Percentiles rank a stretch among this genome's conserved stretches.
Evolutionary conservation across 2,797 vertebrate genomes (phyloP).

Genomic region (Mus caroli): DNA sequence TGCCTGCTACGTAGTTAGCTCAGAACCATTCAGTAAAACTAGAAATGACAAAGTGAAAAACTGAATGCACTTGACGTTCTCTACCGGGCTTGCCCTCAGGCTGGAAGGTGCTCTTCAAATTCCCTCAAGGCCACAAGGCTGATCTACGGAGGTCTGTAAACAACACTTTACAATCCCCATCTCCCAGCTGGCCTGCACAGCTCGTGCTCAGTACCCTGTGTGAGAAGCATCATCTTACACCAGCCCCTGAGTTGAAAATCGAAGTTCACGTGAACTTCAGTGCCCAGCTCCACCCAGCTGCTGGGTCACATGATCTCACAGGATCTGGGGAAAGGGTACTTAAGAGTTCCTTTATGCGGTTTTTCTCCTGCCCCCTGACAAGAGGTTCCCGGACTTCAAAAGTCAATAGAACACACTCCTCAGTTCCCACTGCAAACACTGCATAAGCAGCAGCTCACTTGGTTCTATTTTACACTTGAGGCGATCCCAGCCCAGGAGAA

Average conservation of each 20-base stretch:
- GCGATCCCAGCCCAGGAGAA: background rate
- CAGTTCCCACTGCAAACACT: constrained; percentile 67
- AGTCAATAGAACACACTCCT: constrained; percentile 47
- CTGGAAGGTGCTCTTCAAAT: background rate
- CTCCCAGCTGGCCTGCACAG: background rate
- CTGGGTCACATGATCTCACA: background rate
- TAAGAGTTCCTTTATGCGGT: constrained; percentile 6
- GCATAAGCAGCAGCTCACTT: constrained; percentile 53
- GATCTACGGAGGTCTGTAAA: background rate
- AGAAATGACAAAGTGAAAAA: background rate
- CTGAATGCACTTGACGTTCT: background rate
- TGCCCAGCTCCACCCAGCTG: background rate
- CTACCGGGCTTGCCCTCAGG: background rate
- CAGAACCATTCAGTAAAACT: background rate
- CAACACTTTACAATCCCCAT: background rate
- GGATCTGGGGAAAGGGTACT: background rate
- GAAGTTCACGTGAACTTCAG: constrained; percentile 1
- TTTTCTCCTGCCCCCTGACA: background rate
- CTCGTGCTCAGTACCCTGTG: background rate
- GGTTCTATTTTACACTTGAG: constrained; percentile 36
- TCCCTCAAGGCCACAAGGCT: background rate
- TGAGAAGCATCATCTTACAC: background rate
- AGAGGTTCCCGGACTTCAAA: constrained; percentile 61
- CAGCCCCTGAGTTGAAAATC: background rate
- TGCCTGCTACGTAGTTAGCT: background rate